phyloP scores from a whole-genome alignment of 2,113 vertebrate species.

The Acrocephalus arundinaceus region DNA sequence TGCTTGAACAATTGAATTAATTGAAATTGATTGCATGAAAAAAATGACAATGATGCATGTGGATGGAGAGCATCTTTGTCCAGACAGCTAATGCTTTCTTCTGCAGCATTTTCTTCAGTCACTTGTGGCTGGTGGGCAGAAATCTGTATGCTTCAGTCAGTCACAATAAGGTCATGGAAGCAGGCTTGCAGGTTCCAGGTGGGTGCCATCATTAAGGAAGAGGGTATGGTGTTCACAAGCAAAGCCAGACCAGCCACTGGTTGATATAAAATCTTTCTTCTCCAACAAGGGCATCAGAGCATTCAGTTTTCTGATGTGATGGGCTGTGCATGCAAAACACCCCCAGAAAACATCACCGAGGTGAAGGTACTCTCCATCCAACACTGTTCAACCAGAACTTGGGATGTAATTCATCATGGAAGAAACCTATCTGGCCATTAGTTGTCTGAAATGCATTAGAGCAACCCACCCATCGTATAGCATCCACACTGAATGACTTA shows the following conservation, averaged over 20 bases:
- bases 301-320: background rate
- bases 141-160: background rate
- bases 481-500: no score
- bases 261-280: background rate
- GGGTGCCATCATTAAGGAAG: background rate
- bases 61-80: background rate
- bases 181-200: background rate
- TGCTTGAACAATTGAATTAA: background rate
- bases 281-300: background rate
- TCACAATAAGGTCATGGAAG: background rate
- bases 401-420: background rate
- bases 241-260: background rate
- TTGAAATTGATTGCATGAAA: constrained; percentile 16
- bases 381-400: background rate
- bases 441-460: background rate
- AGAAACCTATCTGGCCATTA: background rate
- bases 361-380: background rate
- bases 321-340: background rate
- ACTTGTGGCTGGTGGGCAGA: background rate
- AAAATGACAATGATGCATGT: background rate
- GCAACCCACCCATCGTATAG: fast-evolving
- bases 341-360: background rate
- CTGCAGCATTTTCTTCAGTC: background rate
- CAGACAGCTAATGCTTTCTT: background rate
- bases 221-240: background rate